Base-by-base conservation (phyloP, 1,140 invertebrate species). In the Drosophila lowei region DNA sequence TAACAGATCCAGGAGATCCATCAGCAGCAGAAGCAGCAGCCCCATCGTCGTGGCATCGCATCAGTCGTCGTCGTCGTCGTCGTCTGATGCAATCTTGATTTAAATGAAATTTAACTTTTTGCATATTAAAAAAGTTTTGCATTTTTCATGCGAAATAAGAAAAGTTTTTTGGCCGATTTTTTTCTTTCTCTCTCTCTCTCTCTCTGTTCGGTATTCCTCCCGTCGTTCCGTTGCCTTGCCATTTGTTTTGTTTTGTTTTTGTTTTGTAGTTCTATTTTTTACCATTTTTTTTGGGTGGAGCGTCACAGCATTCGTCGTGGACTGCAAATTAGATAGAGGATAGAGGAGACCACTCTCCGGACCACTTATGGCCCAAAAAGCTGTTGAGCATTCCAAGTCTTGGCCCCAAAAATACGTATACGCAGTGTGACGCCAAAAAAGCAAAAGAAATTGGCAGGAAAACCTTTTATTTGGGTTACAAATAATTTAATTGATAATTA, bases 111-210 rank as follows among this genome's bases (percentile, higher is more conserved):
- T 85, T 75, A 80, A 81, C 68, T 85, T 81, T 81, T 38, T 65
- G 81, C 81, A 85, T 85, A 85, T 85, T 85, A 85, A 85, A 85
- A 85, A 85, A 85, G 81, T 85, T 85, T 85, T 77, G 73, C 73
- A 85, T 86, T 85, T 80, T 85, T 81, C 64, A 77, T 61, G 68
- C 78, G 77, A 86, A 81, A 85, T 85, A 86, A 85, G 81, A 86
- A 85, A 85, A 85, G 81, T 86, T 85, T 83, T 61, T 16, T 50
- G 54, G 16, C 56, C n/a, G 18, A 16, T 47, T 42, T 62, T 53
- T 44, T 25, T 38, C 7, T 49, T 58, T 76, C 56, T 56, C 50
- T 59, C 56, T 59, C 53, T 70, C 43, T 59, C n/a, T 18, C 18
- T 18, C 18, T 18, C 18, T 1, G 44, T 38, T 58, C 18, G 23